Evolutionary conservation across 1,140 invertebrate species (phyloP).

Genomic region (Ephestia elutella): DNA sequence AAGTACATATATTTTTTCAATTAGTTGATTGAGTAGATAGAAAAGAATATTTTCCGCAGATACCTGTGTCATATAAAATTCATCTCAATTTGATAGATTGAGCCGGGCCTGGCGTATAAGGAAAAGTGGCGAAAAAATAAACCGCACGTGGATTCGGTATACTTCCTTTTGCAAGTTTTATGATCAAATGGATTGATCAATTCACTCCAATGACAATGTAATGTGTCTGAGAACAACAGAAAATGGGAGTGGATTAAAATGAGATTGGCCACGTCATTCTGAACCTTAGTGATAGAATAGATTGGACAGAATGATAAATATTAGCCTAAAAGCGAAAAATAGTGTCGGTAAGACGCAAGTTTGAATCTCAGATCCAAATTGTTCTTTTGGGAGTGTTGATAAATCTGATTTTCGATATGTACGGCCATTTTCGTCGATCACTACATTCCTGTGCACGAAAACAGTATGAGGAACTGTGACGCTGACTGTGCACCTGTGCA

Average conservation of each 20-base stretch:
- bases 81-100: conserved; percentile 3
- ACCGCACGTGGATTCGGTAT: neutral
- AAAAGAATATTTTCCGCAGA: neutral
- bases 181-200: conserved; percentile 2
- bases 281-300: neutral
- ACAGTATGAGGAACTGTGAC: too few relatives aligned
- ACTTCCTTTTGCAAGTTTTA: conserved; percentile 3
- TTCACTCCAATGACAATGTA: neutral
- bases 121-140: conserved; percentile 2
- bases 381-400: too few relatives aligned
- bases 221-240: conserved; percentile 1
- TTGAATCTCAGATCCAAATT: too few relatives aligned
- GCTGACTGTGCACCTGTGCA: too few relatives aligned
- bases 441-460: too few relatives aligned
- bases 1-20: too few relatives aligned
- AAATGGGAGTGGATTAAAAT: neutral
- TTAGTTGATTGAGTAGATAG: neutral
- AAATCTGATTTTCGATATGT: too few relatives aligned
- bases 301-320: neutral
- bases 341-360: too few relatives aligned
- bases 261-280: neutral
- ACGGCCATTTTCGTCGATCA: too few relatives aligned
- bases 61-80: conserved; percentile 1
- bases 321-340: too few relatives aligned
- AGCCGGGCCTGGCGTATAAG: neutral